Evolutionary conservation across 2,888 invertebrate species (phyloP).

Genomic region (Monoplex corrugatus): DNA sequence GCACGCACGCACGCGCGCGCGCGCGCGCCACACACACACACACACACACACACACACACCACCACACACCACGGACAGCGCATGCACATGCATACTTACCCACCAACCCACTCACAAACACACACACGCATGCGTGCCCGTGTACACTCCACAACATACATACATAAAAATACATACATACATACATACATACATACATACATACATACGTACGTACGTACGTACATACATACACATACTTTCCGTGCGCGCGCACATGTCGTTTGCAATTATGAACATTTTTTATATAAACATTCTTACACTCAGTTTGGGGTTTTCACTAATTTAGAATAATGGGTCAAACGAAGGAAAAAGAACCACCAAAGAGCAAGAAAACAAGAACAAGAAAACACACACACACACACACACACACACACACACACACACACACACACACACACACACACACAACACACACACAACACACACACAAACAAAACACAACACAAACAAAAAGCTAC

Average conservation of each 20-base stretch:
- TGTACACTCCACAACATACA: too few relatives aligned
- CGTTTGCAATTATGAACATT: not conserved
- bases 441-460: too few relatives aligned
- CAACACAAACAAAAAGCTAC: too few relatives aligned
- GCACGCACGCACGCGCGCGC: too few relatives aligned
- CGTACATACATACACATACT: not conserved
- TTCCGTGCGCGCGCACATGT: not conserved
- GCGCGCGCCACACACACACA: too few relatives aligned
- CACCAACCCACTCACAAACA: not conserved
- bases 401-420: not conserved
- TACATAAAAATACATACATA: not conserved
- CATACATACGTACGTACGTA: not conserved
- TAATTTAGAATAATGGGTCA: not conserved
- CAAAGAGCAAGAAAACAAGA: not conserved
- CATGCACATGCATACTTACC: too few relatives aligned
- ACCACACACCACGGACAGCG: too few relatives aligned
- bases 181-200: not conserved
- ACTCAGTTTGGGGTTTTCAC: not conserved
- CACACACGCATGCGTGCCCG: too few relatives aligned
- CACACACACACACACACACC: too few relatives aligned
- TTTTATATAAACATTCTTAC: not conserved
- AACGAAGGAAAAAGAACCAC: not conserved
- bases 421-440: slow-evolving; percentile 21
- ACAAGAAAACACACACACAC: not conserved
- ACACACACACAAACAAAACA: too few relatives aligned